Evolutionary conservation across 2,113 vertebrate genomes (phyloP), one percentile per base, ranked within the genome.

Genomic region (Hucho hucho): DNA sequence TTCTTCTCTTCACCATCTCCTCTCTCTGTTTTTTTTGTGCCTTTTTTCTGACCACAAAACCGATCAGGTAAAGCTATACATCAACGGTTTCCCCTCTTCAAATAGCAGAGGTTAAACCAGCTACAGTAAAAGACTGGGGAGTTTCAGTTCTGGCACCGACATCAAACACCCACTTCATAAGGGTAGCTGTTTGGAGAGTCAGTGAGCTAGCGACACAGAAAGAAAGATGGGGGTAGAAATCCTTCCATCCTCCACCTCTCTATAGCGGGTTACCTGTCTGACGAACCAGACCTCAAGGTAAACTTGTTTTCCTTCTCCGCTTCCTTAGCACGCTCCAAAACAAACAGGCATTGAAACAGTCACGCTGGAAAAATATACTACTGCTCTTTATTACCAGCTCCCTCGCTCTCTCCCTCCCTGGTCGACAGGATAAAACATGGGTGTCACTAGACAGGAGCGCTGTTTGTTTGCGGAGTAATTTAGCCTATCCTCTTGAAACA

Each of bases 311-410:
- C 88, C 87, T 89, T 85, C 85, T 81, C 83, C 73, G 91, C 89
- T 93, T 93, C 92, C 92, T 92, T 81, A 66, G 84, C 80, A 75
- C 80, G 32, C 84, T 92, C 91, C 92, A 93, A 93, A 91, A 91
- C 87, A 92, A 94, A 92, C 90, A 93, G 63, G 71, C 79, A 49
- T 79, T 80, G 84, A 84, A 87, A 90, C 78, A 91, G 85, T 89
- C 86, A 82, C 70, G 81, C 84, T 90, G 90, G 87, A 88, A 89
- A 93, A 92, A 94, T 80, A 92, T 83, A 91, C 88, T 22, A 13
- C 58, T 81, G 85, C 81, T 87, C 82, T 87, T 88, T 89, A 90
- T 89, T 22, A 75, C 59, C 58, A 69, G 74, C 69, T 29, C 16
- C n/a, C 29, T 32, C 32, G n/a, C n/a, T 12, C 9, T 9, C 6